These are phyloP conservation scores for Ceratothoa steindachneri DNA, from an alignment of 2,888 invertebrate species.

Conservation along the genomic window DNA sequence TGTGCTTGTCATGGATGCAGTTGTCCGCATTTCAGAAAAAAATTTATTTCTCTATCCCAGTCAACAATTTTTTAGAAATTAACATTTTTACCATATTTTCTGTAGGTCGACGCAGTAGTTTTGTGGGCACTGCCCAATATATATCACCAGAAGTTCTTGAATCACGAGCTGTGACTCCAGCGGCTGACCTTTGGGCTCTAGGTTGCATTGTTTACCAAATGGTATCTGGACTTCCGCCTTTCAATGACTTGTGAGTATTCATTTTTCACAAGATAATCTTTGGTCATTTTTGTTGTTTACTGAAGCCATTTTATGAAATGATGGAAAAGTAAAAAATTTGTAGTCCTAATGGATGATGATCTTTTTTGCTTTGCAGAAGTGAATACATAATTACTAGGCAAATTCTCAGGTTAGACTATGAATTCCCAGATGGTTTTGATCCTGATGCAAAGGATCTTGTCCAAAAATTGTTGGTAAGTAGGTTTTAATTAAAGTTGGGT, in stretches of 20 bases:
- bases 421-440: conserved; percentile 87
- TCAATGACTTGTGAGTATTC: conserved; percentile 65
- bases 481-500: too few species aligned
- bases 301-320: background rate
- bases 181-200: conserved; percentile 94
- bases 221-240: conserved; percentile 87
- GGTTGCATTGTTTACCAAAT: conserved; percentile 97
- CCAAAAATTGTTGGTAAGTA: conserved; percentile 67
- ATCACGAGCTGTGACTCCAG: conserved; percentile 66
- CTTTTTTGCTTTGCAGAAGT: conserved; percentile 59
- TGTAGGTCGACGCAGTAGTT: conserved; percentile 67
- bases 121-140: conserved; percentile 98
- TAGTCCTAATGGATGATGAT: too few species aligned
- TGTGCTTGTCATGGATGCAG: too few species aligned
- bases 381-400: conserved; percentile 96
- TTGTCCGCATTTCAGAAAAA: too few species aligned
- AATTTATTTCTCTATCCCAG: background rate
- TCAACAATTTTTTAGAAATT: background rate
- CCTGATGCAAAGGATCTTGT: conserved; percentile 81
- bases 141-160: conserved; percentile 94
- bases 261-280: too few species aligned
- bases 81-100: background rate
- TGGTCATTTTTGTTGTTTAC: too few species aligned
- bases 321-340: background rate
- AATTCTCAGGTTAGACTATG: conserved; percentile 82